Conservation (phyloP, 1,140 invertebrate genomes). For the Fopius arisanus region DNA sequence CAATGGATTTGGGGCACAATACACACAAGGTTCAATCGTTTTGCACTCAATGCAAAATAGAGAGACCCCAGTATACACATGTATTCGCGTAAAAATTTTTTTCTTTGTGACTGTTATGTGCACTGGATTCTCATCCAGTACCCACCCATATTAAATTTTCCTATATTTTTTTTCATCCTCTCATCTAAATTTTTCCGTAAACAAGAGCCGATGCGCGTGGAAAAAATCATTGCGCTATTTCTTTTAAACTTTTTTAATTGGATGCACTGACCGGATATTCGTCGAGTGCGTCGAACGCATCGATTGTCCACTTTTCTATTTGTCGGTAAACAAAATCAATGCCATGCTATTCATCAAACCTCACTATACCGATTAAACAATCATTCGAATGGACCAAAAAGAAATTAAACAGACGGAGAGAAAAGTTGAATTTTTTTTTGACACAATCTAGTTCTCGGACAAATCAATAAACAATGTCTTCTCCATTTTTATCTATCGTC, state of each 20-base stretch:
- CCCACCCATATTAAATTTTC: not conserved
- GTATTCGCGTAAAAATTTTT: not conserved
- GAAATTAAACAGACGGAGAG: not conserved
- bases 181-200: not conserved
- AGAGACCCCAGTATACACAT: not conserved
- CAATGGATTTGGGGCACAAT: not conserved
- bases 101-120: not conserved
- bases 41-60: not conserved
- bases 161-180: not conserved
- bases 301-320: not conserved
- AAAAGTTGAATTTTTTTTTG: too few species aligned
- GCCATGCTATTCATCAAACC: not conserved
- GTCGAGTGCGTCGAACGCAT: not conserved
- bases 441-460: not conserved
- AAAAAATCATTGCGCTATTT: not conserved
- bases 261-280: not conserved
- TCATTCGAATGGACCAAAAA: not conserved
- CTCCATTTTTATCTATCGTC: too few species aligned
- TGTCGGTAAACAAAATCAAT: not conserved
- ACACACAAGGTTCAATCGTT: not conserved
- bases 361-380: not conserved
- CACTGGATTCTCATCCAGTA: not conserved
- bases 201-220: slow-evolving; percentile 2
- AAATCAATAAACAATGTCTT: not conserved
- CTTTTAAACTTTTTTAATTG: not conserved